Evolutionary conservation across 2,797 vertebrate genomes (phyloP).

Genomic region (Telmatherina bonti): DNA sequence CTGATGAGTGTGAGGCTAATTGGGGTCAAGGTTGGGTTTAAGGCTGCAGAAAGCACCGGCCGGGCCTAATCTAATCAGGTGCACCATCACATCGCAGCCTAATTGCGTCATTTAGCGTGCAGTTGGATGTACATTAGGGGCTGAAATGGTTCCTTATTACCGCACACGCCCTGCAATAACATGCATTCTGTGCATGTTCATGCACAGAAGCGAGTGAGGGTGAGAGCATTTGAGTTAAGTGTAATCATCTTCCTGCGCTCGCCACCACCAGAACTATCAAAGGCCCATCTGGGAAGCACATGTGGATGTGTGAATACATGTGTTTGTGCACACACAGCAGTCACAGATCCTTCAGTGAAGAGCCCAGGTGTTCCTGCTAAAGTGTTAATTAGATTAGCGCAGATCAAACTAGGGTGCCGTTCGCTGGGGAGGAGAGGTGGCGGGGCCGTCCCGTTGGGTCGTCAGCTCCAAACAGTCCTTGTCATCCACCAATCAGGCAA

Average conservation of each 20-base stretch:
- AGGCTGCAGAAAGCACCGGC: constrained; percentile 71
- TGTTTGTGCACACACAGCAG: constrained; percentile 15
- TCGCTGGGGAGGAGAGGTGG: constrained; percentile 71
- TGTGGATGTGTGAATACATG: background rate
- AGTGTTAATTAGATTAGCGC: constrained; percentile 85
- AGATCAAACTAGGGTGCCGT: constrained; percentile 79
- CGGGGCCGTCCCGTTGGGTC: constrained; percentile 58
- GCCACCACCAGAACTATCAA: constrained; percentile 77
- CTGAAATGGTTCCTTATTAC: constrained; percentile 71
- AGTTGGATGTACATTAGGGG: constrained; percentile 76
- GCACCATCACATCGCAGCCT: constrained; percentile 76
- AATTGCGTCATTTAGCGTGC: constrained; percentile 82
- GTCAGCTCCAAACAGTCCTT: constrained; percentile 55
- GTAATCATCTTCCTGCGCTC: constrained; percentile 63
- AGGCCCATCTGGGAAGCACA: constrained; percentile 79
- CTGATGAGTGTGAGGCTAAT: constrained; percentile 80
- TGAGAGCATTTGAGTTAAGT: constrained; percentile 60
- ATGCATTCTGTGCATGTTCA: constrained; percentile 27
- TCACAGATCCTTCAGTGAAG: constrained; percentile 65
- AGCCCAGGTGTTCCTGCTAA: constrained; percentile 85
- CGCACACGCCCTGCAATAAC: constrained; percentile 39
- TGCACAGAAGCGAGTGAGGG: constrained; percentile 13
- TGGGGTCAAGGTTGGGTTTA: constrained; percentile 85
- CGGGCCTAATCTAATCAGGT: constrained; percentile 84
- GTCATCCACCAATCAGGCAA: constrained; percentile 71